Base-by-base conservation (phyloP, 2,888 invertebrate genomes). In the Rapana venosa region DNA sequence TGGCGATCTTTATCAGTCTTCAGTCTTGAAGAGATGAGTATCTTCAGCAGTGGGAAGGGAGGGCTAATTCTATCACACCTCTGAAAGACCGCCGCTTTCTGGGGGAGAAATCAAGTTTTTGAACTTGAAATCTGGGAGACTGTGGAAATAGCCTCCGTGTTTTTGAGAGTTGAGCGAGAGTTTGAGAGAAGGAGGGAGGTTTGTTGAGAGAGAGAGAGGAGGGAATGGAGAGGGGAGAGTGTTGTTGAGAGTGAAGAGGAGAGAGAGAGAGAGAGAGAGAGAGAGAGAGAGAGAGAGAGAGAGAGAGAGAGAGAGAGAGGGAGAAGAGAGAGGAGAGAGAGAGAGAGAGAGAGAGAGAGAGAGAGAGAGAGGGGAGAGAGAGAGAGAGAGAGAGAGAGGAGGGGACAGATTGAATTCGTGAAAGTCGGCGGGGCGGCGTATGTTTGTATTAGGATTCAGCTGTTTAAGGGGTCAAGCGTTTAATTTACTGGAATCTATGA, bases 241-340 rank as follows among this genome's bases (percentile, higher is more conserved):
- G 61, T 15, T 17, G 17, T 11, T 15, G 13, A 66, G 66, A 66
- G 66, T 6, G 66, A 66, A 13, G 13, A 13, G 13, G 66, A 17
- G 26, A 66, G 66, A 66, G 81, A 81, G 32, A 81, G 22, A 81
- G 81, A 81, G 22, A 81, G 81, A 81, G 22, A 81, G 81, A 79
- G 22, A 81, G 81, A 81, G 81, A 81, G 32, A 81, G 30, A 81
- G 32, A 32, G 81, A 81, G 32, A 32, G 30, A 81, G 81, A 36
- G 81, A 32, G 17, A 36, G 32, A 79, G 32, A 32, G 17, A 81
- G 32, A 81, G 2, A 13, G 32, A 81, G 32, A 36, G 81, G 20
- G 26, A 6, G 66, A 13, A 2, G 26, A 13, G 26, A 13, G 26
- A 13, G 26, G 66, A 13, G 20, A 2, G 66, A 66, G 66, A 32